phyloP scores from a whole-genome alignment of 2,888 invertebrate genomes.

The Cyrtodaria siliqua region DNA sequence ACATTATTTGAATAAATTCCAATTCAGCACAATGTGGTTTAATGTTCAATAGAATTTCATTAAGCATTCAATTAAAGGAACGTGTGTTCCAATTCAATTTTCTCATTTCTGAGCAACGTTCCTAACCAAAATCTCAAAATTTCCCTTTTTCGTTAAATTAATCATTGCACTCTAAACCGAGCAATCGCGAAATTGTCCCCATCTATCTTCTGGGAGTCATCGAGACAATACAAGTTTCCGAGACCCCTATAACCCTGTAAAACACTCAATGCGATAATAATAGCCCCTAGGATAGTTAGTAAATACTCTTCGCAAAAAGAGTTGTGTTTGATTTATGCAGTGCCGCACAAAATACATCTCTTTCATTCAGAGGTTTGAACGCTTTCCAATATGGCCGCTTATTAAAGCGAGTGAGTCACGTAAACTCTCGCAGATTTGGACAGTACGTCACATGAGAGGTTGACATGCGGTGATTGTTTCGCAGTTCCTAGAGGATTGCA shows the following conservation, averaged over 20 bases:
- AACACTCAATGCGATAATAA: conserved; percentile 13
- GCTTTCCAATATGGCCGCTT: conserved; percentile 8
- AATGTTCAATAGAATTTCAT: conserved; percentile 14
- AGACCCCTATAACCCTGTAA: not conserved
- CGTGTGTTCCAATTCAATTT: too few species aligned
- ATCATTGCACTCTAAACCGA: too few species aligned
- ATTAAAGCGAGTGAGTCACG: too few species aligned
- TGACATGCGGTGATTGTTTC: too few species aligned
- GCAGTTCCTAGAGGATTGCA: too few species aligned
- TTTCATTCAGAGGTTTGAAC: conserved; percentile 4
- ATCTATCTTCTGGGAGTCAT: too few species aligned
- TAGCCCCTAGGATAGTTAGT: not conserved
- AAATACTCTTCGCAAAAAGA: conserved; percentile 11
- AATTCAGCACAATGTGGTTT: conserved; percentile 30
- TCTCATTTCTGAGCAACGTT: too few species aligned
- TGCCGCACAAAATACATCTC: conserved; percentile 14
- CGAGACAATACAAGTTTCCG: not conserved
- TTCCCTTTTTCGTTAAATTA: too few species aligned
- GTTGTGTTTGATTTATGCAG: conserved; percentile 8
- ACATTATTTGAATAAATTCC: conserved; percentile 24
- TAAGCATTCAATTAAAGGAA: conserved; percentile 9
- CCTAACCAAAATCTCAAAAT: too few species aligned
- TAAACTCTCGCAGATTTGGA: too few species aligned
- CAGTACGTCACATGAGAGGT: too few species aligned
- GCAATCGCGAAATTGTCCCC: too few species aligned